These are phyloP conservation scores for Elysia chlorotica DNA, from an alignment of 1,140 invertebrate genomes.

Conservation along the genomic window DNA sequence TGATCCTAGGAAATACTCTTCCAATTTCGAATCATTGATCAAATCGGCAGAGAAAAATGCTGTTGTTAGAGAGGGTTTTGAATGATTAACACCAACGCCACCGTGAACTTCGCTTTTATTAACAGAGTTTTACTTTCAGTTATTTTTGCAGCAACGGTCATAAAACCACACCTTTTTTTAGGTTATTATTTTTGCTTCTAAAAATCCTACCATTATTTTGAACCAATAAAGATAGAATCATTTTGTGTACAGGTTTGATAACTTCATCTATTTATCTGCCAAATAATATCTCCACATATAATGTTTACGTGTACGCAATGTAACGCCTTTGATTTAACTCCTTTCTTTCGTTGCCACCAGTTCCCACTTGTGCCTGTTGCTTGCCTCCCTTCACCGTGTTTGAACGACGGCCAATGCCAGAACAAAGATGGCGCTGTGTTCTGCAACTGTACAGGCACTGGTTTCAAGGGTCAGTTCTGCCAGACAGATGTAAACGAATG, in stretches of 20 bases:
- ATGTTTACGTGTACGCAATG: background rate
- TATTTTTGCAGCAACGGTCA: no score
- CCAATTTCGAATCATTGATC: no score
- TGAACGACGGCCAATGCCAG: slow-evolving; percentile 79
- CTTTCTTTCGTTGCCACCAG: background rate
- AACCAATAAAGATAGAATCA: background rate
- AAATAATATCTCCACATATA: background rate
- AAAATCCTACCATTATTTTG: background rate
- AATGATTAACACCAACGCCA: no score
- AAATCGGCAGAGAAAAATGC: no score
- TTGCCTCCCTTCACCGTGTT: slow-evolving; percentile 70
- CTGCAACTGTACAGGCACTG: slow-evolving; percentile 75
- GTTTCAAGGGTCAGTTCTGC: slow-evolving; percentile 45
- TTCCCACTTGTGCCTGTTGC: no score
- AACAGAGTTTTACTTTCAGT: no score
- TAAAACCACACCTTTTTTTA: no score
- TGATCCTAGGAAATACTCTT: no score
- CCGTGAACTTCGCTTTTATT: no score
- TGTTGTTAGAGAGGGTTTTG: no score
- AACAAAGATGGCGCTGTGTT: slow-evolving; percentile 64
- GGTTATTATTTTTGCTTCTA: no score
- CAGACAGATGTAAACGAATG: slow-evolving; percentile 50
- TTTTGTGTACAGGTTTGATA: background rate
- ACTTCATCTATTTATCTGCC: background rate
- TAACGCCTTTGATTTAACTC: background rate